phyloP scores from a whole-genome alignment of 64 coral and sea anemone genomes.

The Astreopora myriophthalma region DNA sequence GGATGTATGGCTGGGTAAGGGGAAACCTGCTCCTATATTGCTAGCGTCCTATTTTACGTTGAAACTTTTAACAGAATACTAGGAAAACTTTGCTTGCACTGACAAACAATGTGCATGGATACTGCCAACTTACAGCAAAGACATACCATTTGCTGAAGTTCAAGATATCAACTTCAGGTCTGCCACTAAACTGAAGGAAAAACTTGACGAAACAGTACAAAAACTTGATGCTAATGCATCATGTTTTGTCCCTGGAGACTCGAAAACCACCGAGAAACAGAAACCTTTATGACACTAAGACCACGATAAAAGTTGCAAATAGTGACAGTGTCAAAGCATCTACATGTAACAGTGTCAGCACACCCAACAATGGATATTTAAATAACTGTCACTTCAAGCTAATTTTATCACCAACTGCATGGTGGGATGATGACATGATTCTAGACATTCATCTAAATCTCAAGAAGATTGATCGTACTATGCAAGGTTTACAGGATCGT shows the following conservation, averaged over 20 bases:
- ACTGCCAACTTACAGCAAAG: constrained; percentile 44
- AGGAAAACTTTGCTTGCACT: constrained; percentile 43
- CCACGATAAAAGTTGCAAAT: constrained; percentile 6
- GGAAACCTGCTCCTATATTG: constrained; percentile 18
- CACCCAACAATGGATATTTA: constrained; percentile 23
- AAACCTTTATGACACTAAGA: not conserved
- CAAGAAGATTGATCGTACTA: constrained; percentile 46
- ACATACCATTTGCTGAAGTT: constrained; percentile 30
- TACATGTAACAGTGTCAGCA: constrained; percentile 11
- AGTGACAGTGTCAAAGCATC: constrained; percentile 11
- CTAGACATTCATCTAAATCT: constrained; percentile 35
- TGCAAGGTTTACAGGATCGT: constrained; percentile 45
- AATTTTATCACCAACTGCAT: constrained; percentile 47
- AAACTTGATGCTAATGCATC: constrained; percentile 25
- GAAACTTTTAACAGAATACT: constrained; percentile 34
- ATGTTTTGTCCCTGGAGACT: constrained; percentile 36
- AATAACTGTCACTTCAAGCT: constrained; percentile 27
- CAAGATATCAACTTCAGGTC: constrained; percentile 25
- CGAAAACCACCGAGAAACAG: constrained; percentile 14
- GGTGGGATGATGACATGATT: constrained; percentile 65
- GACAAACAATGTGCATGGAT: not conserved
- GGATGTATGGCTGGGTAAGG: constrained; percentile 26
- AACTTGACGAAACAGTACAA: constrained; percentile 43
- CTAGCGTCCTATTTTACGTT: constrained; percentile 19
- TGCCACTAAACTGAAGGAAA: constrained; percentile 19